phyloP scores from a whole-genome alignment of 2,888 invertebrate genomes.

The Ptilodon capucinus region DNA sequence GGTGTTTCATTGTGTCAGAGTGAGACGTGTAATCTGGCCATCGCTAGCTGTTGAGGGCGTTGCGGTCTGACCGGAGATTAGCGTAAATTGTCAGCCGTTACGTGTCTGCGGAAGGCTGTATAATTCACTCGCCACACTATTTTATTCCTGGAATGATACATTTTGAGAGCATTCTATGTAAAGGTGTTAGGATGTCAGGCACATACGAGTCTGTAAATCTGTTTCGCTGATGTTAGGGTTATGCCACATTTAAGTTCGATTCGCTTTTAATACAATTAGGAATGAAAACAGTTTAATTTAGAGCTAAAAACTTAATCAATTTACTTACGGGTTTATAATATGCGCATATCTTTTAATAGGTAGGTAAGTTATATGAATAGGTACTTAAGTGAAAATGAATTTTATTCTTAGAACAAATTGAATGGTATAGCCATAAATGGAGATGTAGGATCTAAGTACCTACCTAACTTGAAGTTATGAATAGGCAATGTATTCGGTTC shows the following conservation, averaged over 20 bases:
- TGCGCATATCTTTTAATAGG: too few relatives aligned
- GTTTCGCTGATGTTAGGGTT: neutral
- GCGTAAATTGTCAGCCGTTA: conserved; percentile 39
- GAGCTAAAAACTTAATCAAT: too few relatives aligned
- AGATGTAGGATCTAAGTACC: neutral
- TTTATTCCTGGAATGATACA: neutral
- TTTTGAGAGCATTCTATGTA: neutral
- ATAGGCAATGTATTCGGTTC: neutral
- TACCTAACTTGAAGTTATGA: neutral
- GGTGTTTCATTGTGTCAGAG: conserved; percentile 7
- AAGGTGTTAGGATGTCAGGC: neutral
- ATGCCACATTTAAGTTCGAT: too few relatives aligned
- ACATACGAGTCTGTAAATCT: neutral
- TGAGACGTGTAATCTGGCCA: conserved; percentile 19
- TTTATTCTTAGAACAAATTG: neutral
- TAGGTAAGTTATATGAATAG: too few relatives aligned
- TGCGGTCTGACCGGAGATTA: conserved; percentile 43
- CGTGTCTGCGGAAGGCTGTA: conserved; percentile 4
- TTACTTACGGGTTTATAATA: too few relatives aligned
- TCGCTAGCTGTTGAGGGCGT: conserved; percentile 24
- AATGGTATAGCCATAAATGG: neutral
- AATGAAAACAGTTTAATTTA: too few relatives aligned
- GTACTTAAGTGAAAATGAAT: neutral
- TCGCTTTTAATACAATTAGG: too few relatives aligned
- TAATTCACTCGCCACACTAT: conserved; percentile 9